These are phyloP conservation scores for Notocelia uddmanniana DNA, from an alignment of 2,888 invertebrate species.

Conservation along the genomic window DNA sequence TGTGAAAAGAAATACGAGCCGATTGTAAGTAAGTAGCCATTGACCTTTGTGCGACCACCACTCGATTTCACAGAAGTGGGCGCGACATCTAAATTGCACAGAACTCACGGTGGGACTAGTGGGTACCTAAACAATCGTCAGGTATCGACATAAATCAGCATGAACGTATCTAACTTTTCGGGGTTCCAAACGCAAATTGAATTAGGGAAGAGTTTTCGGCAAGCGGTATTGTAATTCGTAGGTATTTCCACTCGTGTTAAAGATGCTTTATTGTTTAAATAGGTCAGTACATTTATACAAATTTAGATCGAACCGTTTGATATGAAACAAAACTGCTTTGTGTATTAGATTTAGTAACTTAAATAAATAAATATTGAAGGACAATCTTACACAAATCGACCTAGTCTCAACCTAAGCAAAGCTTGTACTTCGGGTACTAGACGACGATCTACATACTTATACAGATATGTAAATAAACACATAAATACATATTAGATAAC, in stretches of 20 bases:
- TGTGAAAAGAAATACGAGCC: constrained; percentile 42
- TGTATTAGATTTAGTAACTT: too few relatives aligned
- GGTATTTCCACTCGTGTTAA: constrained; percentile 28
- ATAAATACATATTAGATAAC: too few relatives aligned
- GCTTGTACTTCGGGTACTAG: too few relatives aligned
- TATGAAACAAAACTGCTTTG: too few relatives aligned
- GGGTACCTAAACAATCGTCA: constrained; percentile 23
- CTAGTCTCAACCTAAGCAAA: too few relatives aligned
- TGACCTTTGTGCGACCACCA: constrained; percentile 42
- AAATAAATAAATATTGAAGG: too few relatives aligned
- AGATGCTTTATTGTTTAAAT: constrained; percentile 24
- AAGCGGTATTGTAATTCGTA: constrained; percentile 13
- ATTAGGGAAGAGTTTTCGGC: constrained; percentile 31
- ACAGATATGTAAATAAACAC: too few relatives aligned
- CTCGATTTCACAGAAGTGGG: constrained; percentile 34
- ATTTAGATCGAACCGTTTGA: constrained; percentile 6
- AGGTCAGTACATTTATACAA: constrained; percentile 11
- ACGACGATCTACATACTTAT: too few relatives aligned
- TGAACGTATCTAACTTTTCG: constrained; percentile 32
- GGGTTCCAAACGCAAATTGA: constrained; percentile 25
- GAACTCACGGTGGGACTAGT: too few relatives aligned
- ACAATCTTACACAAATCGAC: too few relatives aligned
- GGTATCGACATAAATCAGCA: constrained; percentile 33
- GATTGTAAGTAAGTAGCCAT: constrained; percentile 24
- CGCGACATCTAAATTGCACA: constrained; percentile 42